phyloP scores from a whole-genome alignment of 2,888 invertebrate species.

The Drosophila parthenogenetica region DNA sequence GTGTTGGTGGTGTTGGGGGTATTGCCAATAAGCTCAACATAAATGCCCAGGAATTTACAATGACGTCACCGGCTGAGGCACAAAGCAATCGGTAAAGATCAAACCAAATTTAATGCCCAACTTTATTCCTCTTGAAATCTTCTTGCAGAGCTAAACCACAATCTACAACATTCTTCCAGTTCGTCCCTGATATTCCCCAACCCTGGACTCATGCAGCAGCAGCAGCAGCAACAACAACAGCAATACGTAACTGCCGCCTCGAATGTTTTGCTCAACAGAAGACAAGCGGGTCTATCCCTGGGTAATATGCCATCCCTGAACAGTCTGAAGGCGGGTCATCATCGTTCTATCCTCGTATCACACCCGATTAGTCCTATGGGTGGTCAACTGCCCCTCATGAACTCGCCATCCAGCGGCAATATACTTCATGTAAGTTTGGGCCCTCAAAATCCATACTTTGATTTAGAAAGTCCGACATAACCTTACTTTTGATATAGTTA shows the following conservation, averaged over 20 bases:
- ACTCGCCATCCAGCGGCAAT: slow-evolving; percentile 90
- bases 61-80: slow-evolving; percentile 85
- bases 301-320: slow-evolving; percentile 76
- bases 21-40: slow-evolving; percentile 90
- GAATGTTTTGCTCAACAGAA: slow-evolving; percentile 80
- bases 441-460: too few species aligned
- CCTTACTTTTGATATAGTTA: too few species aligned
- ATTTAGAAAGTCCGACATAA: too few species aligned
- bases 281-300: slow-evolving; percentile 85
- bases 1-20: slow-evolving; percentile 85
- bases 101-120: slow-evolving; percentile 69
- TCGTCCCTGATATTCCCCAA: slow-evolving; percentile 83
- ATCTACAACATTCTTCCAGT: slow-evolving; percentile 85
- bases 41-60: slow-evolving; percentile 95
- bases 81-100: slow-evolving; percentile 82
- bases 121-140: slow-evolving; percentile 74
- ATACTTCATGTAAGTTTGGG: slow-evolving; percentile 87
- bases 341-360: slow-evolving; percentile 83
- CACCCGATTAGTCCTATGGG: slow-evolving; percentile 82
- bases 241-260: slow-evolving; percentile 81
- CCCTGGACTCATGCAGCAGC: slow-evolving; percentile 84
- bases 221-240: slow-evolving; percentile 80
- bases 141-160: slow-evolving; percentile 85
- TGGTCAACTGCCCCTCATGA: slow-evolving; percentile 83
- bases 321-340: slow-evolving; percentile 66